phyloP scores from a whole-genome alignment of 2,113 vertebrate genomes.

The Tachysurus fulvidraco region DNA sequence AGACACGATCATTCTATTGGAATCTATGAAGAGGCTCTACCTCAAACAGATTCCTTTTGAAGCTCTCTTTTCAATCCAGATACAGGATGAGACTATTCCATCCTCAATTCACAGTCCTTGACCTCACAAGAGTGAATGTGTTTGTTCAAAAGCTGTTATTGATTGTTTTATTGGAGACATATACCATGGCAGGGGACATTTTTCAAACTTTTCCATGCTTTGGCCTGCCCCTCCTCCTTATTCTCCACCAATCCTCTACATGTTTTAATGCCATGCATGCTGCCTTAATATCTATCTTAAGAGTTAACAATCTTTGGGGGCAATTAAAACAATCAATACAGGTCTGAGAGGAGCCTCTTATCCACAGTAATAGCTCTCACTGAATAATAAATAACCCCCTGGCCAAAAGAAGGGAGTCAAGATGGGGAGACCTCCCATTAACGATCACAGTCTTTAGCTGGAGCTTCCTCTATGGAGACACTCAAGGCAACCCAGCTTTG shows the following conservation, averaged over 20 bases:
- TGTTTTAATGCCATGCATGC: constrained; percentile 63
- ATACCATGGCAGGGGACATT: constrained; percentile 60
- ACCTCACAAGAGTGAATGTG: constrained; percentile 56
- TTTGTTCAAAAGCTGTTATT: constrained; percentile 68
- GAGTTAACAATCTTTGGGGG: constrained; percentile 79
- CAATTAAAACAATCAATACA: constrained; percentile 80
- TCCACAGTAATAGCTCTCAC: constrained; percentile 78
- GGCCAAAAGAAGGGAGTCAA: constrained; percentile 51
- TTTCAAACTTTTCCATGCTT: constrained; percentile 53
- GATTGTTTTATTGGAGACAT: constrained; percentile 61
- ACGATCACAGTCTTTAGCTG: constrained; percentile 46
- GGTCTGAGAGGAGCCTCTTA: constrained; percentile 76
- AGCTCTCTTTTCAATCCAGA: constrained; percentile 18
- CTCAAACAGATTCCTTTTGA: not conserved
- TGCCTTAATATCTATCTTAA: constrained; percentile 79
- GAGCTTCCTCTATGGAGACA: constrained; percentile 31
- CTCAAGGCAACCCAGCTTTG: constrained; percentile 14
- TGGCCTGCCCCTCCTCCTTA: constrained; percentile 51
- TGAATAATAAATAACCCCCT: constrained; percentile 76
- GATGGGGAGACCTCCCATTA: constrained; percentile 54
- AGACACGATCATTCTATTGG: not conserved
- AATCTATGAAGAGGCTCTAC: not conserved
- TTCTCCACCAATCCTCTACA: constrained; percentile 21
- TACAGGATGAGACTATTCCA: constrained; percentile 31
- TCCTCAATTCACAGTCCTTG: constrained; percentile 46